Conservation (phyloP, 2,888 invertebrate genomes). For the Cancer borealis region DNA sequence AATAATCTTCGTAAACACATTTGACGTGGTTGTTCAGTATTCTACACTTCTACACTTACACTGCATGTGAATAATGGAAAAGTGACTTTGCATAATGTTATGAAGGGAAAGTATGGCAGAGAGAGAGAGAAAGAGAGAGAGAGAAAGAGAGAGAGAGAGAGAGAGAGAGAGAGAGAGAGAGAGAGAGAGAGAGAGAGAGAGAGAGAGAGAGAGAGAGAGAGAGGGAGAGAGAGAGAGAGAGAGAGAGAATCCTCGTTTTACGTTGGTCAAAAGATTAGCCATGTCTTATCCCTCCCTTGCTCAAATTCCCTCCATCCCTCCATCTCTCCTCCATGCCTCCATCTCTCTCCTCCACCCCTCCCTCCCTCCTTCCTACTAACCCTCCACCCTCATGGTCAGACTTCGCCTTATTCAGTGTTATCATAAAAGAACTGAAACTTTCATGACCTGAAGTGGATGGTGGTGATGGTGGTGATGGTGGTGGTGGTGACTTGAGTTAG, state of each 20-base stretch:
- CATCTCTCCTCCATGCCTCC: not conserved
- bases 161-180: no score
- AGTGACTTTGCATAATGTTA: no score
- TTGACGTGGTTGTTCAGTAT: no score
- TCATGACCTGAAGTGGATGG: constrained; percentile 3
- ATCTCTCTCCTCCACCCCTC: not conserved
- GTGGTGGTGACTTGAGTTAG: not conserved
- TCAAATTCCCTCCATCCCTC: not conserved
- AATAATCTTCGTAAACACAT: no score
- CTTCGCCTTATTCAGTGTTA: not conserved
- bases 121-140: no score
- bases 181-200: no score
- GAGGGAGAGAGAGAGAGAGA: constrained; percentile 37
- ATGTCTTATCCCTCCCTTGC: constrained; percentile 28
- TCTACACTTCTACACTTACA: no score
- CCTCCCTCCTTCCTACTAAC: not conserved
- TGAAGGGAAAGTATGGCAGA: no score
- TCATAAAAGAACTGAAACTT: not conserved
- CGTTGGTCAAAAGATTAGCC: constrained; percentile 13
- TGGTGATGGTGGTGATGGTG: constrained; percentile 2
- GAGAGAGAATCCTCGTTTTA: constrained; percentile 24
- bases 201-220: constrained; percentile 21
- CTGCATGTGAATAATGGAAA: no score
- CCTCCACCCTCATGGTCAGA: not conserved
- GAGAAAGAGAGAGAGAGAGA: no score